Base-by-base conservation (phyloP, 2,113 vertebrate species). In the Hemibagrus wyckioides region DNA sequence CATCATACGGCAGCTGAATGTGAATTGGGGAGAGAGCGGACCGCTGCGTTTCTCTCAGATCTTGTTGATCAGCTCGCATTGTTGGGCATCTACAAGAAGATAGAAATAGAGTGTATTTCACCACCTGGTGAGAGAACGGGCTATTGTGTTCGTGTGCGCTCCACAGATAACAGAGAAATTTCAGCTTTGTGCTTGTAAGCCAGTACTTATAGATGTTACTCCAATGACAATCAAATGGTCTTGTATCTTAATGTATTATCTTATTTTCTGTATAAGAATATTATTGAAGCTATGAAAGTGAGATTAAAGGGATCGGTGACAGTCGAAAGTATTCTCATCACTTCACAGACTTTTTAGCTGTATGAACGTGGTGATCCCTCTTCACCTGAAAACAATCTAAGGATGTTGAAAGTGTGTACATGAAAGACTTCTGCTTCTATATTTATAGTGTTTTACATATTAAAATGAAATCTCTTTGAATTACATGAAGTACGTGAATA, bases 1-100 rank as follows among this genome's bases (percentile, higher is more conserved):
- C 54, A 39, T 80, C 52, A 21, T 21, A 57, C 30, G 9, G 33
- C 23, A 2, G 39, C 10, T 57, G 52, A 80, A 57, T 80, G 33
- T 25, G 54, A 80, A 56, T 39, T 80, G 79, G 57, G 19, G 54
- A 57, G 79, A 80, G 25, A 21, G 59, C 17, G 6, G 39, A 67
- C 81, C 21, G 81, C 61, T 83, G 57, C 21, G 54, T 67, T 48
- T 33, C 28, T 50, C 15, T 83, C 36, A n/a, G 25, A 30, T 71
- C 69, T 59, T 52, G 71, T 84, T 82, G 39, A 23, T 61, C 48
- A 30, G 50, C 50, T 85, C 10, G 25, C 10, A 21, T 36, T 57
- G 33, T 30, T 61, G 79, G 39, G n/a, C 80, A 21, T 80, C 73
- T 36, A 50, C 21, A 84, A 77, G 71, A 39, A 86, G 75, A 81